Conservation (phyloP, 2,888 invertebrate species). For the Drosophila infuscata region DNA sequence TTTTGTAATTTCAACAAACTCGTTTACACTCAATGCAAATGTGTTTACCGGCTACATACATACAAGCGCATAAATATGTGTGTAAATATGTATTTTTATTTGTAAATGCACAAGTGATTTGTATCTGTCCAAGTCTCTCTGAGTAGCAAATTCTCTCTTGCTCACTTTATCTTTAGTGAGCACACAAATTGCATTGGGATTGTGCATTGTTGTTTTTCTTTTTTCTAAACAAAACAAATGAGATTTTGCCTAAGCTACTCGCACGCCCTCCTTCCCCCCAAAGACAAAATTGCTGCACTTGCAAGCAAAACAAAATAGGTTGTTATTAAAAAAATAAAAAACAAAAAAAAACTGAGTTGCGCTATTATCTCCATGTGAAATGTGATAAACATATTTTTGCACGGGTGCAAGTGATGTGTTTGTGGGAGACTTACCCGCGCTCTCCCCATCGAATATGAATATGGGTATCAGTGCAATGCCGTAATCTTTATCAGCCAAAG, state of each 20-base stretch:
- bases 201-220: constrained; percentile 41
- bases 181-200: constrained; percentile 50
- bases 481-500: constrained; percentile 83
- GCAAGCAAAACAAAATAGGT: constrained; percentile 1
- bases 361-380: constrained; percentile 8
- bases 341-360: constrained; percentile 5
- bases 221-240: background rate
- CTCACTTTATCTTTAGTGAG: constrained; percentile 4
- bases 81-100: background rate
- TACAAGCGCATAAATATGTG: background rate
- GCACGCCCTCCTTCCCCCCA: background rate
- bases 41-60: background rate
- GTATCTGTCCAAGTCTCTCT: constrained; percentile 21
- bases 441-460: constrained; percentile 91
- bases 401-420: no score
- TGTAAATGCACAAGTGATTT: background rate
- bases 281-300: no score
- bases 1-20: background rate
- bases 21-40: constrained; percentile 1
- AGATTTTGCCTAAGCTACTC: constrained; percentile 14
- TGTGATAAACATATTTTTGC: background rate
- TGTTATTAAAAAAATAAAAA: constrained; percentile 1
- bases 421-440: constrained; percentile 86
- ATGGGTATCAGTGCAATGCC: constrained; percentile 87
- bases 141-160: constrained; percentile 15